Percentiles rank a stretch among this genome's conserved stretches.
Conservation (phyloP, 2,888 invertebrate species). For the Stomorhina lunata region DNA sequence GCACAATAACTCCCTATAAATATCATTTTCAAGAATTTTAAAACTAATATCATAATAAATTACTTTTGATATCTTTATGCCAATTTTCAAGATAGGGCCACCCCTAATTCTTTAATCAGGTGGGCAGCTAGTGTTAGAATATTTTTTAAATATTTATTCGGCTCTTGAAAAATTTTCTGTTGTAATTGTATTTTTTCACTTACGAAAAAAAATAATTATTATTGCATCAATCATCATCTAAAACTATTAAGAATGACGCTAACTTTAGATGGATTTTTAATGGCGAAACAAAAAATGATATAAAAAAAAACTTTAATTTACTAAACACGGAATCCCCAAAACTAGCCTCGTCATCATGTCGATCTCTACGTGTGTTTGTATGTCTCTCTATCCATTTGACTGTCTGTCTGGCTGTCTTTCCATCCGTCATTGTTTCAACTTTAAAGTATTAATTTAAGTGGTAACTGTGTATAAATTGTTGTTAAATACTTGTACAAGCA, state of each 20-base stretch:
- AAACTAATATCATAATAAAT: too few relatives aligned
- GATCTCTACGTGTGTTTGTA: conserved; percentile 13
- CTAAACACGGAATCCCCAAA: conserved; percentile 58
- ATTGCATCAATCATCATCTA: conserved; percentile 10
- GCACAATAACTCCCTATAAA: too few relatives aligned
- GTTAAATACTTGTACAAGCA: conserved; percentile 35
- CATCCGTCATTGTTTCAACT: conserved; percentile 15
- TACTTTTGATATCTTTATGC: too few relatives aligned
- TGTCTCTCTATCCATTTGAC: conserved; percentile 2
- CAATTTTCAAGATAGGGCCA: too few relatives aligned
- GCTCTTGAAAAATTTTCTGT: not conserved
- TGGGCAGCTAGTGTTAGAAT: conserved; percentile 3
- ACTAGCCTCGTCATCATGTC: conserved; percentile 54
- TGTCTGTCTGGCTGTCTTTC: not conserved
- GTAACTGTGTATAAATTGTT: conserved; percentile 28
- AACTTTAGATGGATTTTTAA: not conserved
- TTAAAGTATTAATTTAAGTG: conserved; percentile 35
- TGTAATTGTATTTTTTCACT: not conserved
- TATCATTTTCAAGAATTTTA: too few relatives aligned
- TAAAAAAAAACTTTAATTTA: not conserved
- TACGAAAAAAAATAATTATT: conserved; percentile 3
- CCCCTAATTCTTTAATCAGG: conserved; percentile 12
- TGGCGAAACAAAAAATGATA: not conserved
- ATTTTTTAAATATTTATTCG: not conserved
- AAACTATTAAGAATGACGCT: conserved; percentile 41